These are phyloP conservation scores for Nasonovia ribisnigri DNA, from an alignment of 2,888 invertebrate genomes.

Conservation along the genomic window DNA sequence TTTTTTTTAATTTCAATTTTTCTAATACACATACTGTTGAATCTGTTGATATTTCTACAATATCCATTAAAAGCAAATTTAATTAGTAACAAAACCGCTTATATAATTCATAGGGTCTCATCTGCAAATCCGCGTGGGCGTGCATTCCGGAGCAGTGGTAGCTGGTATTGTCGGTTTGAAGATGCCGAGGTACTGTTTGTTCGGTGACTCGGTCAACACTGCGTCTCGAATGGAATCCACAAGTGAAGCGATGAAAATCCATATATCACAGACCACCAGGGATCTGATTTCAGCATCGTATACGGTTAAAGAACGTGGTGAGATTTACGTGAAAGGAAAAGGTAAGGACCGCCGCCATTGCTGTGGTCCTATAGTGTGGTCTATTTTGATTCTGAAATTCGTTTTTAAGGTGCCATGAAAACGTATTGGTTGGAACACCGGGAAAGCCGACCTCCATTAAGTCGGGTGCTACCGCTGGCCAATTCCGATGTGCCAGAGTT, in stretches of 20 bases:
- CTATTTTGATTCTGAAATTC: neutral
- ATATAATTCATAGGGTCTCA: constrained; percentile 77
- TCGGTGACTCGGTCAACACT: constrained; percentile 92
- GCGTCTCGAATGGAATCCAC: constrained; percentile 95
- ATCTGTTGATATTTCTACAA: neutral
- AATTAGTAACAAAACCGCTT: neutral
- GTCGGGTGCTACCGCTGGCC: constrained; percentile 70
- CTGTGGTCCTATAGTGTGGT: neutral
- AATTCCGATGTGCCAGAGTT: constrained; percentile 71
- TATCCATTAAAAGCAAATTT: neutral
- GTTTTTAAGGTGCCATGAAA: constrained; percentile 81
- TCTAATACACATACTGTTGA: neutral
- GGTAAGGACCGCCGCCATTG: constrained; percentile 72
- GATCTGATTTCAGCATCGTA: constrained; percentile 82
- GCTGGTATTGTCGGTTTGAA: constrained; percentile 95
- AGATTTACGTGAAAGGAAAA: constrained; percentile 92
- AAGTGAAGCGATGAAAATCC: constrained; percentile 92
- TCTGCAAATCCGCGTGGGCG: constrained; percentile 85
- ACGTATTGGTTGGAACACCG: constrained; percentile 88
- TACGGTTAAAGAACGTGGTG: constrained; percentile 82
- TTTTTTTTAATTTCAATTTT: neutral
- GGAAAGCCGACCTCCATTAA: constrained; percentile 75
- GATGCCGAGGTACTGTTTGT: constrained; percentile 89
- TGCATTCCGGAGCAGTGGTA: constrained; percentile 92
- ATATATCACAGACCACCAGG: constrained; percentile 91